Base-by-base conservation (phyloP, 2,113 vertebrate species). In the Brachypodius melanocephalos region DNA sequence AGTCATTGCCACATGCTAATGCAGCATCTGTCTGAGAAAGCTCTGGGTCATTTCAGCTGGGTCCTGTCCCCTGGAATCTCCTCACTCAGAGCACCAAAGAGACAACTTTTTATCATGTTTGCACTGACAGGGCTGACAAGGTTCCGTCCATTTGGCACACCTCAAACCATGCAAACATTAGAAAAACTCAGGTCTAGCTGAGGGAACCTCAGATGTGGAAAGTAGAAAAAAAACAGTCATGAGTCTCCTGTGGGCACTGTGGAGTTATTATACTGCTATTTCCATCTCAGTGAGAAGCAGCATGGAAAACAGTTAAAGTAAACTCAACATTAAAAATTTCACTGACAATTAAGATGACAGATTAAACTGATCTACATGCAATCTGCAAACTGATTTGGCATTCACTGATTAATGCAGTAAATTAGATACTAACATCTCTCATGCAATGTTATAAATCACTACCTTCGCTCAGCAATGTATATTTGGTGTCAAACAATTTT, bases 391-490 rank as follows among this genome's bases (percentile, higher is more conserved):
- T 83, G 80, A 93, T 95, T 80, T 89, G 94, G 95, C 91, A 92
- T 75, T 95, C 89, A 34, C 88, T 96, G 95, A 97, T 97, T 97
- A 97, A 95, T 92, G 92, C 77, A 90, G 88, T 93, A 97, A 96
- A 97, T 97, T 90, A 95, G 91, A 93, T 49, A 66, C 85, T 95
- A 96, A 89, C 92, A 69, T 85, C 77, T 90, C 67, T 72, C 82
- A 85, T 63, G 88, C 57, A 69, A 89, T 17, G 31, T 85, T 83
- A 90, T 84, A 96, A 94, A 97, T 97, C 91, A 95, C 71, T 48
- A 75, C 63, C 67, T 96, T 93, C 87, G 61, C 61, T 82, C 92
- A 92, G 85, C 65, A 78, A 75, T n/a, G 48, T 75, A 78, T 81
- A 80, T 59, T 25, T 66, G 42, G 40, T 96, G 74, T 92, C 96